Evolutionary conservation across 1,140 invertebrate species (phyloP), one percentile per base, ranked within the genome.

Genomic region (Drosophila suzukii): DNA sequence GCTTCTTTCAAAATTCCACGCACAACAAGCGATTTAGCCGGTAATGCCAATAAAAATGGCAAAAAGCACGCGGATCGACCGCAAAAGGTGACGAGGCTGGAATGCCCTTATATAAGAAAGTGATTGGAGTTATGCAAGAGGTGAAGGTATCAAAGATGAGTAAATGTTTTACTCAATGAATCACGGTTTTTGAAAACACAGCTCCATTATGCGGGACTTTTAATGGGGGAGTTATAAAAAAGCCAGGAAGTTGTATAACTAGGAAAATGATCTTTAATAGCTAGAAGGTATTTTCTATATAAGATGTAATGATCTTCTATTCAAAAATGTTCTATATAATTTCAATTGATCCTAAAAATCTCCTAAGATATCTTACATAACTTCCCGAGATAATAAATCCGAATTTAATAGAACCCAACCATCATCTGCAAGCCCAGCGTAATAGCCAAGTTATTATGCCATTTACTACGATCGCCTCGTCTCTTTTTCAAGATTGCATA

Each of bases 21-120:
- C 71, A 75, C 72, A 75, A 13, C 39, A 50, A 12, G 72, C 71
- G 71, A 61, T 46, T 75, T 62, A 61, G 56, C 65, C 49, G 49
- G 27, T 34, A n/a, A 49, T 49, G 59, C 32, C 17, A 44, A 36
- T 65, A 56, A 56, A 47, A 54, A 54, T 38, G 12, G 32, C 8
- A 20, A 41, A 61, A 39, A 6, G 4, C 11, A 60, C 17, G 34
- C 39, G 43, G 12, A 34, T 34, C 34, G 24, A 61, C 65, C 56
- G 56, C 66, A 65, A 27, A 30, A 70, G 50, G 50, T 56, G 62
- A 67, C 66, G 62, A 55, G 24, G 50, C 34, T 6, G 65, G 62
- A 71, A 56, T 68, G 63, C 47, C 47, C 47, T 65, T 65, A 62
- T 3, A 30, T 62, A 65, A 65, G 56, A 36, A 46, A 61, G 62